phyloP scores from a whole-genome alignment of 2,888 invertebrate species.

The Drosophila birchii region DNA sequence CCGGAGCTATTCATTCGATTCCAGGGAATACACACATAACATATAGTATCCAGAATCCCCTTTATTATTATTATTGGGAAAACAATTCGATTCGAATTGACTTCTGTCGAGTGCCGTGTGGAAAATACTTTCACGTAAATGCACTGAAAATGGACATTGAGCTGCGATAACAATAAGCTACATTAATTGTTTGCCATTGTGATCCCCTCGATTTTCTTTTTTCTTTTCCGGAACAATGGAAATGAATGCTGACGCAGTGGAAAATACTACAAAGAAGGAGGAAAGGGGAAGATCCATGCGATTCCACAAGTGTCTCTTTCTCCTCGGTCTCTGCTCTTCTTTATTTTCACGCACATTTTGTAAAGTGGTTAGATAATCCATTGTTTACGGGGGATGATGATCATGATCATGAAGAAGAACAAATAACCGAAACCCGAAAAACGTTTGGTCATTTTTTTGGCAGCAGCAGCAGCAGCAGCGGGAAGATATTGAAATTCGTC shows the following conservation, averaged over 20 bases:
- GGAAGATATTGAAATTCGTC: slow-evolving; percentile 53
- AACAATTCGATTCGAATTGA: slow-evolving; percentile 83
- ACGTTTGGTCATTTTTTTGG: slow-evolving; percentile 64
- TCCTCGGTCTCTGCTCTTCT: slow-evolving; percentile 34
- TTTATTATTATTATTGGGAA: slow-evolving; percentile 73
- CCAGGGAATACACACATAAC: slow-evolving; percentile 47
- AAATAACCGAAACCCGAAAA: slow-evolving; percentile 26
- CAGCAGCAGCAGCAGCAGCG: slow-evolving; percentile 21
- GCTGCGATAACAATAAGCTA: slow-evolving; percentile 68
- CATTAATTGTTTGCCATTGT: slow-evolving; percentile 80
- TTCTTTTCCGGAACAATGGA: slow-evolving; percentile 56
- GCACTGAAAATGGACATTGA: slow-evolving; percentile 45
- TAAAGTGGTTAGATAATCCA: slow-evolving; percentile 82
- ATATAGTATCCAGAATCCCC: slow-evolving; percentile 25
- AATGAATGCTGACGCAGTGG: slow-evolving; percentile 54
- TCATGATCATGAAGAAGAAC: slow-evolving; percentile 14
- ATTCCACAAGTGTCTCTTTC: slow-evolving; percentile 71
- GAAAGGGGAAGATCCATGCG: slow-evolving; percentile 43
- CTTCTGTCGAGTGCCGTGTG: slow-evolving; percentile 78
- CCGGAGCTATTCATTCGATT: slow-evolving; percentile 56
- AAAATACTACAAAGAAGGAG: slow-evolving; percentile 7
- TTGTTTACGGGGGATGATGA: slow-evolving; percentile 66
- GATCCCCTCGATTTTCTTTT: slow-evolving; percentile 4
- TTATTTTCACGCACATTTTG: slow-evolving; percentile 69
- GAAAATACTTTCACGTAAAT: slow-evolving; percentile 69